Base-by-base conservation (phyloP, 2,113 vertebrate species). In the Aspiorhynchus laticeps region DNA sequence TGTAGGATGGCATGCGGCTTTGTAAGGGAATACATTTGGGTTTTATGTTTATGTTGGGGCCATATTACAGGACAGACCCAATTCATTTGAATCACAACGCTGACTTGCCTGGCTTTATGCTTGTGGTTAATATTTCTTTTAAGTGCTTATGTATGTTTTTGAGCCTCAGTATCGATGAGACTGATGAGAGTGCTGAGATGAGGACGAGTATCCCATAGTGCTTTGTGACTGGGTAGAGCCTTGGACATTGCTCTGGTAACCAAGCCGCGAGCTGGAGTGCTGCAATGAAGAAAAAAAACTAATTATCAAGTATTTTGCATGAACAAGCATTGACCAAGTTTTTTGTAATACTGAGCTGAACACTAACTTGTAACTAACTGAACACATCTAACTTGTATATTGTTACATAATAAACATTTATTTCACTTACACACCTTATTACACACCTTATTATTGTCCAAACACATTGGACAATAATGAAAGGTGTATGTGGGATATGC, bases 221-320 rank as follows among this genome's bases (percentile, higher is more conserved):
- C 95, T 96, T 95, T 99, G 98, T 91, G 98, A 95, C 95, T 99
- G 98, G 86, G 96, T 95, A 91, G 97, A 95, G 92, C 97, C 97
- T 95, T 99, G 98, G 94, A 97, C 95, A 86, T 95, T 98, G 97
- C 97, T 98, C 97, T 99, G 98, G 97, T 99, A 99, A 95, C 96
- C 97, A 93, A 98, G 97, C 92, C 98, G 98, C 10, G 97, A 97
- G 91, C 96, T 93, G 92, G 98, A 97, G 95, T 99, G 98, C 98
- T 99, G 92, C 46, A 38, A 83, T n/a, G 19, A 61, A 53, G 74
- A 56, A 4, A 17, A n/a, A 56, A 2, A 24, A 33, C 8, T 3
- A 7, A 51, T 28, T 43, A 28, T 38, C 4, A 11, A 76, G 38
- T 19, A 11, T 59, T 65, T n/a, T 36, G n/a, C 38, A 65, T 43